phyloP scores from a whole-genome alignment of 2,113 vertebrate genomes.

The Anarrhichthys ocellatus region DNA sequence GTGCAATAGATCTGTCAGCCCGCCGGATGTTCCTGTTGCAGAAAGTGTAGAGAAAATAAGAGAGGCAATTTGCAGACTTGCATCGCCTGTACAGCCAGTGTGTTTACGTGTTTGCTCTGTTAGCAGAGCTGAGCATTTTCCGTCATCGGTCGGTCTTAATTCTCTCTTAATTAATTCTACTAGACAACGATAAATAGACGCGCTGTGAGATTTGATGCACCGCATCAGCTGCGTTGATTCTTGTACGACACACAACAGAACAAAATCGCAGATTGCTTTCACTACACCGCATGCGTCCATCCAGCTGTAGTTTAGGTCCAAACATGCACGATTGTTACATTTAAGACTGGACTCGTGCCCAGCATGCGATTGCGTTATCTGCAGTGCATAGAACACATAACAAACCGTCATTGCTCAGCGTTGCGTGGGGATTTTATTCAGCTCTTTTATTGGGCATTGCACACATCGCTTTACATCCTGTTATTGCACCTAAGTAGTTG shows the following conservation, averaged over 20 bases:
- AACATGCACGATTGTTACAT: slow-evolving; percentile 11
- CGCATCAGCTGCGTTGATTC: neutral
- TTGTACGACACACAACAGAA: slow-evolving; percentile 9
- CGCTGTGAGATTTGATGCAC: slow-evolving; percentile 8
- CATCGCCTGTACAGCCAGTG: neutral
- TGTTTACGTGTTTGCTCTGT: neutral
- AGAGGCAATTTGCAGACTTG: slow-evolving; percentile 21
- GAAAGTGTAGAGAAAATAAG: neutral
- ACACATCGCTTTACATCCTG: slow-evolving; percentile 24
- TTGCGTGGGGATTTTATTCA: slow-evolving; percentile 13
- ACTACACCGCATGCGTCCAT: neutral
- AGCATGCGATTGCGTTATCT: slow-evolving; percentile 24
- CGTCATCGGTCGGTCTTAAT: neutral
- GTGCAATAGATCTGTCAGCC: slow-evolving; percentile 6
- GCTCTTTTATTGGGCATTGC: slow-evolving; percentile 21
- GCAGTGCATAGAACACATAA: neutral
- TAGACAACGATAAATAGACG: neutral
- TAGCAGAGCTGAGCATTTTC: neutral
- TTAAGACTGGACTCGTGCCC: slow-evolving; percentile 31
- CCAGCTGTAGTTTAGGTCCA: neutral
- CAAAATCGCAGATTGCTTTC: slow-evolving; percentile 12
- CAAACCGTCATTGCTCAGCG: slow-evolving; percentile 31
- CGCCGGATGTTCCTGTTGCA: neutral
- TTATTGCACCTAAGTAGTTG: slow-evolving; percentile 26
- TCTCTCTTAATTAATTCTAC: neutral